Evolutionary conservation across 2,797 vertebrate species (phyloP).

Genomic region (Peromyscus attwateri): DNA sequence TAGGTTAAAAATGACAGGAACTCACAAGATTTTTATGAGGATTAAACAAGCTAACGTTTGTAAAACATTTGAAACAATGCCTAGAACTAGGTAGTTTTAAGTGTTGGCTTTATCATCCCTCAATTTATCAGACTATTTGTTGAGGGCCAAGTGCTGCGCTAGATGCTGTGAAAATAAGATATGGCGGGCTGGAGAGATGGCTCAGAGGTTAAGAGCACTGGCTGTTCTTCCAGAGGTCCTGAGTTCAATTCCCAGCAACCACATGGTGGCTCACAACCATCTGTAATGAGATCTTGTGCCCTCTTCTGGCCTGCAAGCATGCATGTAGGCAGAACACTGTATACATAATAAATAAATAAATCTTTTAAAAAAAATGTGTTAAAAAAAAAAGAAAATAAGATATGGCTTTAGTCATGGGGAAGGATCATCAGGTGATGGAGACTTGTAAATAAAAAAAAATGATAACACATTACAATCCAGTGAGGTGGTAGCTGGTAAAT

Average conservation of each 20-base stretch:
- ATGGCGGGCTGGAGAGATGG: no score
- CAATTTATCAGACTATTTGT: conserved; percentile 60
- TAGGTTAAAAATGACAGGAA: conserved; percentile 53
- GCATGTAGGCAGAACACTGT: no score
- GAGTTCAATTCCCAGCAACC: no score
- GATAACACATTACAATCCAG: conserved; percentile 28
- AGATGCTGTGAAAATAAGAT: conserved; percentile 61
- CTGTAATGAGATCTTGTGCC: no score
- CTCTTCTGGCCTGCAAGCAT: no score
- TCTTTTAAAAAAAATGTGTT: no score
- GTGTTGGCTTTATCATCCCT: conserved; percentile 55
- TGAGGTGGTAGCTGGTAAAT: background rate
- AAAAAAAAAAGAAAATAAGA: conserved; percentile 72
- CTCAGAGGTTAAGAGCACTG: no score
- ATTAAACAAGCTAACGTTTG: conserved; percentile 65
- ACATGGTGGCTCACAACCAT: no score
- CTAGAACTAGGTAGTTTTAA: conserved; percentile 52
- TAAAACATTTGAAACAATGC: conserved; percentile 66
- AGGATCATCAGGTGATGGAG: conserved; percentile 34
- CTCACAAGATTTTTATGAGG: conserved; percentile 46
- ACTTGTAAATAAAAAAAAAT: conserved; percentile 55
- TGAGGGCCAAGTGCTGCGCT: conserved; percentile 2
- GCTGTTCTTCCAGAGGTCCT: no score
- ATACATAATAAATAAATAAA: no score
- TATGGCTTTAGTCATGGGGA: conserved; percentile 24